Evolutionary conservation across 2,113 vertebrate genomes (phyloP).

Genomic region (Ramphastos sulfuratus): DNA sequence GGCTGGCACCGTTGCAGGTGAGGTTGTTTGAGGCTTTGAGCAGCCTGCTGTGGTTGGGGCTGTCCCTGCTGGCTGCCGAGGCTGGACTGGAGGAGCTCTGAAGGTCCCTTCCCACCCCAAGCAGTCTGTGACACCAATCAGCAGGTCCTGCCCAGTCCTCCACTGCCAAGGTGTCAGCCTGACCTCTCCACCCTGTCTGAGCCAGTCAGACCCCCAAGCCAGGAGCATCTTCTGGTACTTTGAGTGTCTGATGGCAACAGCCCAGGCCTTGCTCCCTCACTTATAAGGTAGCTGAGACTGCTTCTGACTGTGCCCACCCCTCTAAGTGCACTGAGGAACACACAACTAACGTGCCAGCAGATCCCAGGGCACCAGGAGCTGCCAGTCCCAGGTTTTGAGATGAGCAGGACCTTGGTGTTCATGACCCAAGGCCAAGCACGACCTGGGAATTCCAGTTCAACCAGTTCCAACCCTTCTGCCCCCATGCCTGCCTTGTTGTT

Average conservation of each 20-base stretch:
- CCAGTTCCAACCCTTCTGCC: slow-evolving; percentile 10
- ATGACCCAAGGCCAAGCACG: background rate
- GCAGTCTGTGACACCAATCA: background rate
- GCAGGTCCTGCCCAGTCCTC: background rate
- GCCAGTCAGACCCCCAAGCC: background rate
- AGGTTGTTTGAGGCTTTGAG: background rate
- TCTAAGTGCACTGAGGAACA: background rate
- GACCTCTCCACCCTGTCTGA: background rate
- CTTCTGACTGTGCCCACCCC: background rate
- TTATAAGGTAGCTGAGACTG: background rate
- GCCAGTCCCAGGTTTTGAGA: background rate
- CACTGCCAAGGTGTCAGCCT: background rate
- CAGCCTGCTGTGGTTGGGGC: background rate
- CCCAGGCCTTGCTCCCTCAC: background rate
- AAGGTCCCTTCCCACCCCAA: background rate
- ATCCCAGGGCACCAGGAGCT: background rate
- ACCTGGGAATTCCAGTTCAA: slow-evolving; percentile 36
- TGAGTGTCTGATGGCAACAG: background rate
- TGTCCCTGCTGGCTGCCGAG: background rate
- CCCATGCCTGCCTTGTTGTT: background rate
- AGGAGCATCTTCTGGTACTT: too few relatives aligned
- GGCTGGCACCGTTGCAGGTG: too few relatives aligned
- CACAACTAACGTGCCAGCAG: background rate
- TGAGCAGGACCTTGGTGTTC: background rate
- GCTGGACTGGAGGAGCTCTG: background rate